Evolutionary conservation across 2,113 vertebrate genomes (phyloP), one percentile per base, ranked within the genome.

Genomic region (Burhinus oedicnemus): DNA sequence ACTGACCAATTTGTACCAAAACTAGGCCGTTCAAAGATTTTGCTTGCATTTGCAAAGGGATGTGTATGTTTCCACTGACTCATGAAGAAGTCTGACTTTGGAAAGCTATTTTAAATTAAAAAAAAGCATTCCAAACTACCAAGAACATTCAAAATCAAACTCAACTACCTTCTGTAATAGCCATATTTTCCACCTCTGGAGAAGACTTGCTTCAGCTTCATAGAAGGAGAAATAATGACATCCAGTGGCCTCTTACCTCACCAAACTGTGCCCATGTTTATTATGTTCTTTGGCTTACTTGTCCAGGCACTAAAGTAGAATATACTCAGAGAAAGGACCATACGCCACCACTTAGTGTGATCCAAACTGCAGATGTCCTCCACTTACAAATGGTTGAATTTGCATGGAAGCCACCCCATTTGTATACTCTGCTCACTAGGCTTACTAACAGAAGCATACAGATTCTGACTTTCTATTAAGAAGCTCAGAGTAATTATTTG

Each of bases 61-160:
- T 91, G 76, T 96, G 76, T 94, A 45, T 95, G 80, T 96, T 97
- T 96, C 97, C 92, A 92, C 64, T 92, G 90, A 92, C 57, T 96
- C 88, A 95, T 87, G 77, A 89, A 85, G 62, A 71, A 91, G 74
- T 84, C 80, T 89, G 91, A 93, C 72, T 95, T 89, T 64, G 49
- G 76, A 95, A 92, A 87, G 38, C 54, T 82, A 94, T 95, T 96
- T 97, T 87, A 96, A 94, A 95, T 70, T 74, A 83, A 61, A 55
- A 54, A 88, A 47, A 40, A 89, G 21, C 88, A 91, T 90, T 87
- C 81, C 89, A 83, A 95, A 87, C 69, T 82, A 95, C 81, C 4
- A 15, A 79, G 72, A 77, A 77, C 78, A 85, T 93, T 91, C 54
- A 90, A 83, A 91, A 83, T 90, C 45, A 4, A 89, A 80, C 36